A percentile compares a stretch with the other conserved stretches of the same genome.
Evolutionary conservation across 2,888 invertebrate species (phyloP).

Genomic region (Chironomus tentans): DNA sequence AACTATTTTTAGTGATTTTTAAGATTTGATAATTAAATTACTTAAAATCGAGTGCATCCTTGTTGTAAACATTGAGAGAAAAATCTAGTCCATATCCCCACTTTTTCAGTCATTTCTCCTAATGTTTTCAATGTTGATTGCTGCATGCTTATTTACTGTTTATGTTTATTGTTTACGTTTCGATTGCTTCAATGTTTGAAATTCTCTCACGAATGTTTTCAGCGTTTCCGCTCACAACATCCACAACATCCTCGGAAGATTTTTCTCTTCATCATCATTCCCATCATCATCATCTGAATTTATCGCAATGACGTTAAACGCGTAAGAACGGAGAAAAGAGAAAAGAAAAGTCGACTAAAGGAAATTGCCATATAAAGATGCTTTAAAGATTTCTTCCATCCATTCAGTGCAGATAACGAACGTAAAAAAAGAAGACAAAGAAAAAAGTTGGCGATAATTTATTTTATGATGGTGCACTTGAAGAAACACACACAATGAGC

Average conservation of each 20-base stretch:
- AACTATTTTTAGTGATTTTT: not conserved
- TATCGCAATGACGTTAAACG: not conserved
- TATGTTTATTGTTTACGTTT: no score
- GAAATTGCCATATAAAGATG: not conserved
- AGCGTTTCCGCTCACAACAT: no score
- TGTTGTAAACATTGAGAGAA: not conserved
- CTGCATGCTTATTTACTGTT: no score
- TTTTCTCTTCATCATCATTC: no score
- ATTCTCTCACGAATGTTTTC: no score
- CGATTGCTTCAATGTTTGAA: no score
- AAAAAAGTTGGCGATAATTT: constrained; percentile 1
- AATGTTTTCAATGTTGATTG: no score
- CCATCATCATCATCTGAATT: no score
- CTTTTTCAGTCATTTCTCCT: not conserved
- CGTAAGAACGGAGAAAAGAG: not conserved
- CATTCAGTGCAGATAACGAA: not conserved
- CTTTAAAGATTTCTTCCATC: not conserved
- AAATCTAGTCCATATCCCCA: not conserved
- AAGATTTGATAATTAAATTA: not conserved
- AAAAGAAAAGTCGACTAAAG: not conserved
- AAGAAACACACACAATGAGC: constrained; percentile 3
- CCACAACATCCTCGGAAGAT: no score
- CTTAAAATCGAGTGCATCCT: not conserved
- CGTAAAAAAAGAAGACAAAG: not conserved
- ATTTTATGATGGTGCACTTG: constrained; percentile 7